A percentile compares a stretch with the other conserved stretches of the same genome.
Evolutionary conservation across 1,140 invertebrate species (phyloP).

Genomic region (Cydia amplana): DNA sequence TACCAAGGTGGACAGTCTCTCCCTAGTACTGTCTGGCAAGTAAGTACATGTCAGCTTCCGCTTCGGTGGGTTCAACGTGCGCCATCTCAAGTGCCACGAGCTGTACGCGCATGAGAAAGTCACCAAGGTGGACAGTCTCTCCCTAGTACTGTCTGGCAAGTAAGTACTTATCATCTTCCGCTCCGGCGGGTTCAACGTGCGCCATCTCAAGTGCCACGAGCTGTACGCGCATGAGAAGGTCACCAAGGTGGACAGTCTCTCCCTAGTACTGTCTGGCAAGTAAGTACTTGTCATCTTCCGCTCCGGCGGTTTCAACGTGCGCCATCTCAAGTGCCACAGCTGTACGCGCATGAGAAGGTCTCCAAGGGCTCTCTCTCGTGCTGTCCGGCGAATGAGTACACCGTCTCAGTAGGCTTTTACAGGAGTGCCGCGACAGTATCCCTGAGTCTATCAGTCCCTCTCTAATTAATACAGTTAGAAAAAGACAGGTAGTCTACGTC

Average conservation of each 20-base stretch:
- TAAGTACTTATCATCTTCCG: slow-evolving; percentile 76
- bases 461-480: no score
- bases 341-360: no score
- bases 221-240: slow-evolving; percentile 94
- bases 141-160: slow-evolving; percentile 92
- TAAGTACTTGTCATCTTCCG: no score
- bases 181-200: slow-evolving; percentile 84
- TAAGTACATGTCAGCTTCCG: slow-evolving; percentile 76
- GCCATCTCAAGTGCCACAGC: no score
- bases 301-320: no score
- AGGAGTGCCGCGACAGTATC: no score
- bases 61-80: slow-evolving; percentile 77
- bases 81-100: slow-evolving; percentile 89
- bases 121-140: slow-evolving; percentile 92
- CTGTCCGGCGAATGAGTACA: no score
- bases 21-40: slow-evolving; percentile 92
- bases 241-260: slow-evolving; percentile 92
- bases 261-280: slow-evolving; percentile 92
- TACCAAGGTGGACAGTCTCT: slow-evolving; percentile 92
- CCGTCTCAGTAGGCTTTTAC: no score
- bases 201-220: slow-evolving; percentile 89
- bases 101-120: slow-evolving; percentile 94
- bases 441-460: no score
- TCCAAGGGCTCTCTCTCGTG: no score
- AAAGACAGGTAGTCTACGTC: no score